These are phyloP conservation scores for Nannobrachium achirus DNA, from an alignment of 2,113 vertebrate species.

Conservation along the genomic window DNA sequence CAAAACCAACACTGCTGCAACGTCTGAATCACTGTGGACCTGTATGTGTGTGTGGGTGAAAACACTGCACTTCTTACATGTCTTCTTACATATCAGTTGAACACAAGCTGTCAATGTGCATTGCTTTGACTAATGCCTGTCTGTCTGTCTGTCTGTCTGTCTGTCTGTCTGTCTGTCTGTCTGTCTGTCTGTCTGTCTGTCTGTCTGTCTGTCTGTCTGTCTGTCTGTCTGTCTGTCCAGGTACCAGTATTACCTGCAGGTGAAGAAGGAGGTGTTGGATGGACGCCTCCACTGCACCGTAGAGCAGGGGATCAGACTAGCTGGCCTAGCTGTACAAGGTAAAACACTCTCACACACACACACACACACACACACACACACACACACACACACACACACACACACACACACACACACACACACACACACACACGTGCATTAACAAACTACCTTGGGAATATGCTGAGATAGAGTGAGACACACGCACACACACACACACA, in stretches of 20 bases:
- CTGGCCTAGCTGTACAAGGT: constrained; percentile 96
- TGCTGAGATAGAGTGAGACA: constrained; percentile 37
- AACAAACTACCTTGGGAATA: constrained; percentile 42
- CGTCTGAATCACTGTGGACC: constrained; percentile 26
- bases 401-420: constrained; percentile 2
- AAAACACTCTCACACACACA: constrained; percentile 28
- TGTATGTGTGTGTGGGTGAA: background rate
- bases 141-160: background rate
- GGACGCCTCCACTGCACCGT: constrained; percentile 86
- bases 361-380: constrained; percentile 5
- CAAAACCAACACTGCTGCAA: too few relatives aligned
- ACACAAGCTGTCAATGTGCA: constrained; percentile 39
- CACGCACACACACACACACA: constrained; percentile 8
- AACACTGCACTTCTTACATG: constrained; percentile 24
- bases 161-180: background rate
- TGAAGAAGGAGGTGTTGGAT: constrained; percentile 95
- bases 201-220: background rate
- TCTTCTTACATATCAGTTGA: constrained; percentile 44
- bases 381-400: constrained; percentile 1
- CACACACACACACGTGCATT: background rate
- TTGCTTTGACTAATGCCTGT: constrained; percentile 27
- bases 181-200: background rate
- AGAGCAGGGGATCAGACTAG: constrained; percentile 92
- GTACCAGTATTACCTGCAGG: constrained; percentile 98
- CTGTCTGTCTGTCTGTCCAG: constrained; percentile 62